Percentiles rank a stretch among this genome's conserved stretches.
Conservation (phyloP, 2,113 vertebrate species). For the Picathartes gymnocephalus region DNA sequence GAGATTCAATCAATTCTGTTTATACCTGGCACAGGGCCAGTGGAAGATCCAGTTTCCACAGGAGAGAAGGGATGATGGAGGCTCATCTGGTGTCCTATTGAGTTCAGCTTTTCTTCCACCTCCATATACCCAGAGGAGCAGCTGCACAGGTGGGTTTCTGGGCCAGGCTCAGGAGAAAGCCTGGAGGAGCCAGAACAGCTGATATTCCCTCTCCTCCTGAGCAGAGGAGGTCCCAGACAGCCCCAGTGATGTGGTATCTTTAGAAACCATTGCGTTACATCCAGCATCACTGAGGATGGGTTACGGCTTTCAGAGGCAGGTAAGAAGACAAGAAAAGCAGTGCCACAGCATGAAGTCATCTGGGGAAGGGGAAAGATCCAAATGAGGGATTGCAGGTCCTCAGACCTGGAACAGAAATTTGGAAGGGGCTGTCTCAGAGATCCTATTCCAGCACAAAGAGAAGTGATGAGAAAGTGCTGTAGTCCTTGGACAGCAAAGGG, state of each 20-base stretch:
- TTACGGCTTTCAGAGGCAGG: background rate
- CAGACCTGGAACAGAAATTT: background rate
- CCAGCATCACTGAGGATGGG: background rate
- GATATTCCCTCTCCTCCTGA: background rate
- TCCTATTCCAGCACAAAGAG: background rate
- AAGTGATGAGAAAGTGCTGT: background rate
- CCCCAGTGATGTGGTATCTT: background rate
- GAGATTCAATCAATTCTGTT: background rate
- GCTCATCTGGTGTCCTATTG: background rate
- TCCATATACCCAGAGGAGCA: background rate
- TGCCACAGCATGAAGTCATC: background rate
- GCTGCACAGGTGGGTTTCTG: background rate
- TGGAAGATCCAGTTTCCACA: background rate
- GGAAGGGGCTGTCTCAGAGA: background rate
- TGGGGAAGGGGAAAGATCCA: background rate
- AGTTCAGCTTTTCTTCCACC: background rate
- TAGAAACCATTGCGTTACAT: background rate
- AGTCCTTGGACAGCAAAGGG: background rate
- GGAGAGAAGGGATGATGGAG: background rate
- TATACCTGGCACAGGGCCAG: background rate
- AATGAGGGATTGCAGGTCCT: background rate
- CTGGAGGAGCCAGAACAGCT: background rate
- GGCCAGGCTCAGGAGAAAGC: background rate
- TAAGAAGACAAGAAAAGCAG: background rate
- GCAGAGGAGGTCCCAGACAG: background rate